Conservation (phyloP, 1,140 invertebrate genomes). For the Wasmannia auropunctata region DNA sequence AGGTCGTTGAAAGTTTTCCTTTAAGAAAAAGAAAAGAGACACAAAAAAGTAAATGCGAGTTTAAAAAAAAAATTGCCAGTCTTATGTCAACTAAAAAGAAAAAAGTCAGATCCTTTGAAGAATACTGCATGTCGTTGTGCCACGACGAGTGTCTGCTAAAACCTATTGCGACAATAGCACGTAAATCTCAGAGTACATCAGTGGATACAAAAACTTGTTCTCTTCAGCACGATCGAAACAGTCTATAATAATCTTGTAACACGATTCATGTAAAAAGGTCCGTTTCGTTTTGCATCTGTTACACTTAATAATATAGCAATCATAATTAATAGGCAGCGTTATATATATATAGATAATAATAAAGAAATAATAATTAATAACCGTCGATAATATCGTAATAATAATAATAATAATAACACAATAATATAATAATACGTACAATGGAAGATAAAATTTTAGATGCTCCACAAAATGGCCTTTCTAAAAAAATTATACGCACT, state of each 20-base stretch:
- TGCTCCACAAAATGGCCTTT: constrained; percentile 47
- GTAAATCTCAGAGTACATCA: constrained; percentile 31
- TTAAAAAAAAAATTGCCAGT: constrained; percentile 65
- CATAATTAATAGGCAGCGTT: constrained; percentile 59
- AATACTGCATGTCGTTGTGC: constrained; percentile 69
- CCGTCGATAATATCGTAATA: constrained; percentile 28
- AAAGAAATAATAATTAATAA: constrained; percentile 63
- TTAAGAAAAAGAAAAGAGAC: neutral
- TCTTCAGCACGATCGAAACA: constrained; percentile 11
- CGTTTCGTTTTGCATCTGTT: constrained; percentile 37
- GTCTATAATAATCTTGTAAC: constrained; percentile 26
- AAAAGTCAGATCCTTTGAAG: constrained; percentile 31
- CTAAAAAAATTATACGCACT: constrained; percentile 49
- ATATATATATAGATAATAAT: constrained; percentile 64
- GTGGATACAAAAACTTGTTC: constrained; percentile 45
- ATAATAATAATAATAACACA: constrained; percentile 58
- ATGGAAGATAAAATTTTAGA: constrained; percentile 57
- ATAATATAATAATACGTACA: constrained; percentile 46
- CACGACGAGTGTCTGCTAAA: constrained; percentile 42
- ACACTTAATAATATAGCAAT: constrained; percentile 64
- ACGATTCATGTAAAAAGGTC: constrained; percentile 28
- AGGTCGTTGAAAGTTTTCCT: neutral
- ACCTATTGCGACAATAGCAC: constrained; percentile 33
- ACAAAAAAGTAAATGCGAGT: constrained; percentile 28
- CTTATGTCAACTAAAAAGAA: constrained; percentile 64